Percentiles rank a stretch among this genome's conserved stretches.
Evolutionary conservation across 2,888 invertebrate genomes (phyloP).

Genomic region (Anthrax anthrax): DNA sequence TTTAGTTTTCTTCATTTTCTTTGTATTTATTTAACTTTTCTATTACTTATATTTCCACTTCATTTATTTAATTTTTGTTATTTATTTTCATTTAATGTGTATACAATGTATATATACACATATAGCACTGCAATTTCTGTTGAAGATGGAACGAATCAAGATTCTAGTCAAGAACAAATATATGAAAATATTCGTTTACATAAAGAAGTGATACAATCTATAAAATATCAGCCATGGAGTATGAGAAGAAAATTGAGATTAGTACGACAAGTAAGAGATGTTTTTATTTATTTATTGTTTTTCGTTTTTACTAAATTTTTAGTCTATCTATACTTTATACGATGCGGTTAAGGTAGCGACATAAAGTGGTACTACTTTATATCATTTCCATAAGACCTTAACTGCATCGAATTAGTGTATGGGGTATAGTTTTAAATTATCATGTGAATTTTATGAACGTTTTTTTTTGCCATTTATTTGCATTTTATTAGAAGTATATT

Average conservation of each 20-base stretch:
- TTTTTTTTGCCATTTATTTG: too few relatives aligned
- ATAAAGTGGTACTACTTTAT: too few relatives aligned
- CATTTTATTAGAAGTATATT: too few relatives aligned
- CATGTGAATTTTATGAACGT: too few relatives aligned
- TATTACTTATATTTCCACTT: neutral
- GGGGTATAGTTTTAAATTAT: too few relatives aligned
- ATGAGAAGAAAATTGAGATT: slow-evolving; percentile 70
- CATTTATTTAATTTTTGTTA: neutral
- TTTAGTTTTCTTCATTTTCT: too few relatives aligned
- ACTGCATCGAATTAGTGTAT: too few relatives aligned
- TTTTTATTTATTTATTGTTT: slow-evolving; percentile 4
- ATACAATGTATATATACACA: too few relatives aligned
- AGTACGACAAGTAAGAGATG: slow-evolving; percentile 53
- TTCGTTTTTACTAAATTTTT: too few relatives aligned
- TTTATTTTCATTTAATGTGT: neutral
- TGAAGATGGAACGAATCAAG: slow-evolving; percentile 49
- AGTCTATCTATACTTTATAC: too few relatives aligned
- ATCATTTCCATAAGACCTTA: too few relatives aligned
- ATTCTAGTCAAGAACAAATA: slow-evolving; percentile 71
- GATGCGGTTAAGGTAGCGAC: too few relatives aligned
- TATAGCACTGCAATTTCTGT: slow-evolving; percentile 59
- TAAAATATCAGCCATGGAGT: slow-evolving; percentile 73
- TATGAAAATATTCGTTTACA: slow-evolving; percentile 81
- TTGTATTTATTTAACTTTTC: neutral
- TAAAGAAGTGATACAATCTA: slow-evolving; percentile 78